Base-by-base conservation (phyloP, 2,888 invertebrate genomes). In the Eulithis testata region DNA sequence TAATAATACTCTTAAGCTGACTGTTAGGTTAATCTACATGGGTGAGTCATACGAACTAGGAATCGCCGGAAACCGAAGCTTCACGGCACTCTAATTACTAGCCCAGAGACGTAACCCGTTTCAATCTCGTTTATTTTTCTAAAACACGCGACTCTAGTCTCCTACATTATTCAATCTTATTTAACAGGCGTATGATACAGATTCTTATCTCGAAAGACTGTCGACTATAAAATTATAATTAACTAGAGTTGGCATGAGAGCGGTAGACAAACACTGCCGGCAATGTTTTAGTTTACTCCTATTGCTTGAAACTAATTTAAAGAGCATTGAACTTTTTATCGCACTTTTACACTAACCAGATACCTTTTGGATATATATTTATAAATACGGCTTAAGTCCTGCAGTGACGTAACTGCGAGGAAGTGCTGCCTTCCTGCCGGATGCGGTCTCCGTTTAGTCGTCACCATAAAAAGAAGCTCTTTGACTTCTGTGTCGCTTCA, bases 11-110 rank as follows among this genome's bases (percentile, higher is more conserved):
- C 71, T 73, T 74, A 75, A 70, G 65, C 65, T 69, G 67, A 73
- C 72, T 66, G 73, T 75, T 77, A 76, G 76, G 77, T 83, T 84
- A 87, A 73, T 69, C 74, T 49, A 50, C 44, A 78, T 72, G 65
- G 72, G 69, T 70, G 68, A 66, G 65, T 71, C 73, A 77, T 72
- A 74, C 77, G 76, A 75, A 73, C 76, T 72, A 70, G 70, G 80
- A 79, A 80, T 79, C 79, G 72, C 83, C 86, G 90, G 90, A 91
- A 90, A 85, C 80, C 77, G 80, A 81, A 68, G 81, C 78, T 56
- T 53, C 43, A 61, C 40, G 75, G 76, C 68, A 74, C 70, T 53
- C 12, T 85, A 81, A 83, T 82, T 77, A 84, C 80, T 76, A 75
- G 73, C 73, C 74, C 68, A 78, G 53, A 59, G 51, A 65, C 71